Evolutionary conservation across 2,888 invertebrate genomes (phyloP).

Genomic region (Drosophila yooni): DNA sequence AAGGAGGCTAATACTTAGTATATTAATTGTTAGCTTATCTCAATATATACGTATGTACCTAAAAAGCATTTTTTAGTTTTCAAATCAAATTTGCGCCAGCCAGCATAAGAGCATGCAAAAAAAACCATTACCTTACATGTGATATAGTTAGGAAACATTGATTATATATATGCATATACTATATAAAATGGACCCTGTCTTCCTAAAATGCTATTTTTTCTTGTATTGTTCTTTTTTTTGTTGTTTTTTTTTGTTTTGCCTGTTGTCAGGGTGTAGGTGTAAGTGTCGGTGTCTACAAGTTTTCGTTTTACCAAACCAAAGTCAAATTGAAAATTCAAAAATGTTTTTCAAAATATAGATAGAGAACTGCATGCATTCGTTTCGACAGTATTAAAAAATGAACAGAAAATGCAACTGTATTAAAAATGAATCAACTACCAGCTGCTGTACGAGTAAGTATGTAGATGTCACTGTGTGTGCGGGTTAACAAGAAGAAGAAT

Average conservation of each 20-base stretch:
- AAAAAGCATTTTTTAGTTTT: slow-evolving; percentile 53
- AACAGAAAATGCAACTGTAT: slow-evolving; percentile 39
- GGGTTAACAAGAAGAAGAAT: slow-evolving; percentile 21
- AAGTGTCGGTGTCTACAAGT: slow-evolving; percentile 54
- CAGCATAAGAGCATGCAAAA: slow-evolving; percentile 84
- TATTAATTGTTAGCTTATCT: slow-evolving; percentile 18
- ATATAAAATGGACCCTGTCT: slow-evolving; percentile 16
- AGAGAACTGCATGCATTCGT: slow-evolving; percentile 62
- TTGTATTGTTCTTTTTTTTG: slow-evolving; percentile 10
- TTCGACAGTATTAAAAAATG: slow-evolving; percentile 26
- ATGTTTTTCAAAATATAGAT: slow-evolving; percentile 22
- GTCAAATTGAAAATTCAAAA: slow-evolving; percentile 47
- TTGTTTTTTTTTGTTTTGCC: slow-evolving; percentile 9
- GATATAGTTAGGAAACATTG: slow-evolving; percentile 22
- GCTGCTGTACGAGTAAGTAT: slow-evolving; percentile 48
- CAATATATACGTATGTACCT: slow-evolving; percentile 29
- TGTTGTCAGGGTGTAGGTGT: slow-evolving; percentile 29
- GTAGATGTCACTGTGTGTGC: slow-evolving; percentile 52
- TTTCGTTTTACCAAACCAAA: slow-evolving; percentile 51
- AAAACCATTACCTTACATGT: slow-evolving; percentile 32
- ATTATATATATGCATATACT: slow-evolving; percentile 20
- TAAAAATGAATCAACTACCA: slow-evolving; percentile 51
- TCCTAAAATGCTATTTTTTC: slow-evolving; percentile 10
- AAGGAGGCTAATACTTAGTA: slow-evolving; percentile 26
- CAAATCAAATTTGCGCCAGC: slow-evolving; percentile 82